Evolutionary conservation across 2,113 vertebrate genomes (phyloP), one percentile per base, ranked within the genome.

Genomic region (Nanorana parkeri): DNA sequence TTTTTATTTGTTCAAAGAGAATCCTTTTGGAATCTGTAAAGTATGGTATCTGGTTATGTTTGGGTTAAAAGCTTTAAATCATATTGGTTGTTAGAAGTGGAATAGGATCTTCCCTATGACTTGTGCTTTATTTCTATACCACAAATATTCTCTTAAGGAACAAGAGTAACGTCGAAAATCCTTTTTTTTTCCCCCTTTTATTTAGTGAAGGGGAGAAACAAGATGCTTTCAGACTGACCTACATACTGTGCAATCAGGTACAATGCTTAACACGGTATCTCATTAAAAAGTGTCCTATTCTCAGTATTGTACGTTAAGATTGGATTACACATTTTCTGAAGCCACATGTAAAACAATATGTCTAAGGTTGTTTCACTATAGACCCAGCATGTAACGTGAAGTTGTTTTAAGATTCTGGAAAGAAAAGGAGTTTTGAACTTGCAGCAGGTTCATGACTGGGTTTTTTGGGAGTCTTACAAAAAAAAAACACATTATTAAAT

Each of bases 241-340:
- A 60, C 36, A 2, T 73, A 58, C 52, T 73, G 69, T 73, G 68
- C 68, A 71, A 28, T 51, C n/a, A 54, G 21, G 28, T 71, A 54
- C 15, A 21, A 71, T 71, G 17, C 5, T 19, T 15, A 72, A 55
- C 24, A 4, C 51, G 8, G 60, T 26, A 63, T 26, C 15, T 19
- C 60, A 63, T 26, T 63, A 26, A 24, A 23, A 24, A 10, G 20
- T 63, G 15, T 8, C 15, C 3, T 13, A 3, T 21, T 52, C n/a
- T 21, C 2, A 21, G n/a, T n/a, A 47, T 36, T 23, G 15, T 51
- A 69, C 19, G n/a, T 23, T 15, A 24, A 17, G 23, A 21, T 17
- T 32, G 20, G 8, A 58, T 26, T 15, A 24, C 41, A 11, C 15
- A 54, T 56, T 51, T 10, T 26, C 28, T 52, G 7, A 4, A 32